These are phyloP conservation scores for Chiridota heheva DNA, from an alignment of 35 echinoderm and acorn worm genomes.

Conservation along the genomic window DNA sequence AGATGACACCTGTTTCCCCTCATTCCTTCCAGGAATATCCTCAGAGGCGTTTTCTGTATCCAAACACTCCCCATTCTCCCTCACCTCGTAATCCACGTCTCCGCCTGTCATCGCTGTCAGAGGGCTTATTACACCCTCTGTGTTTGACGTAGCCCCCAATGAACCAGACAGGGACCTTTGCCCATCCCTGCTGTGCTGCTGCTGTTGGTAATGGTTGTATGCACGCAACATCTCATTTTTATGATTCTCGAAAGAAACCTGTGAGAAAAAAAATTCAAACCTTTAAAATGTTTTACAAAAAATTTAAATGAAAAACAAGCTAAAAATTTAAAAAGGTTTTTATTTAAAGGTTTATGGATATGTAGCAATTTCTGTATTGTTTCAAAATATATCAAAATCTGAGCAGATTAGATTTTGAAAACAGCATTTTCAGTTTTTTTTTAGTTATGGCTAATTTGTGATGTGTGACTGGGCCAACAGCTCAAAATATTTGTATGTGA, in stretches of 20 bases:
- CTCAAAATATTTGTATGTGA: too few relatives aligned
- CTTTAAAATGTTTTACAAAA: too few relatives aligned
- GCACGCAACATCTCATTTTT: constrained; percentile 87
- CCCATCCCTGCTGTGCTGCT: constrained; percentile 18
- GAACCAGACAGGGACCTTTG: constrained; percentile 19
- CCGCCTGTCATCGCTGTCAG: constrained; percentile 88
- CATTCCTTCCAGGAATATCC: constrained; percentile 22
- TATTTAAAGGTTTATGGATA: too few relatives aligned
- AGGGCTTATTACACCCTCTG: constrained; percentile 72
- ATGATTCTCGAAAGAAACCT: constrained; percentile 99
- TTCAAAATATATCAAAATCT: too few relatives aligned
- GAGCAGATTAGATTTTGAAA: too few relatives aligned
- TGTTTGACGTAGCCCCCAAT: constrained; percentile 40
- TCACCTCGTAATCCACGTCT: constrained; percentile 35
- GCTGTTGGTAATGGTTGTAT: constrained; percentile 90
- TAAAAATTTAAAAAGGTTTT: too few relatives aligned
- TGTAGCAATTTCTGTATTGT: too few relatives aligned
- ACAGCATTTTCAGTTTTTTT: too few relatives aligned
- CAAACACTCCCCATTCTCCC: not conserved
- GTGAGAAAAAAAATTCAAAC: not conserved
- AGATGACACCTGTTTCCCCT: constrained; percentile 1
- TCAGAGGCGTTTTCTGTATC: not conserved
- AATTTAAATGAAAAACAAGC: too few relatives aligned
- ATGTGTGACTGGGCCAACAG: too few relatives aligned
- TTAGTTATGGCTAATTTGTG: too few relatives aligned